Percentiles rank a stretch among this genome's conserved stretches.
phyloP scores from a whole-genome alignment of 2,888 invertebrate species.

The Beris morrisii region DNA sequence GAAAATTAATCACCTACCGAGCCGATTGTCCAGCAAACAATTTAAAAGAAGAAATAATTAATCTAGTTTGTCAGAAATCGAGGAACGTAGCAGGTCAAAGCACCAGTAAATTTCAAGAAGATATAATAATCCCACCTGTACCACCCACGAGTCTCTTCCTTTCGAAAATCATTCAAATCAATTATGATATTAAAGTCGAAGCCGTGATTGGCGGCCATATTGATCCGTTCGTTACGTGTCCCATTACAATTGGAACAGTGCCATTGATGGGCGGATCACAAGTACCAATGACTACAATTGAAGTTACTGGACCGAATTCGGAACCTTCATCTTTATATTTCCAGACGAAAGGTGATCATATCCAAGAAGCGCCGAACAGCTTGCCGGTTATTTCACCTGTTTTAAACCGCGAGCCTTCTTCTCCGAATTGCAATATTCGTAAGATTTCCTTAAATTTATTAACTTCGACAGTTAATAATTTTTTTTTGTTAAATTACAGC shows the following conservation, averaged over 20 bases:
- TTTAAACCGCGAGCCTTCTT: neutral
- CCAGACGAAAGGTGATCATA: too few relatives aligned
- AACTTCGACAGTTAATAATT: neutral
- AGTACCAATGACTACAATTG: neutral
- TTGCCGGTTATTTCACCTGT: constrained; percentile 18
- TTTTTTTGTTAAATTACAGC: constrained; percentile 42
- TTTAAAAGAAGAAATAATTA: constrained; percentile 47
- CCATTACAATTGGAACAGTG: constrained; percentile 54
- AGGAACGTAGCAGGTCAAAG: constrained; percentile 44
- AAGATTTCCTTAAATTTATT: neutral
- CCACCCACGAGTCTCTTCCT: constrained; percentile 48
- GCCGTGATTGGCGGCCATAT: constrained; percentile 47
- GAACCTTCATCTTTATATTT: neutral
- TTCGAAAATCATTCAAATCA: constrained; percentile 32
- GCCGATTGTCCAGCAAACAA: constrained; percentile 47
- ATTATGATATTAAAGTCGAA: constrained; percentile 36
- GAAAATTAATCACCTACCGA: constrained; percentile 51
- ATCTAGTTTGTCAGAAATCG: constrained; percentile 47
- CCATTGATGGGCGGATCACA: constrained; percentile 44
- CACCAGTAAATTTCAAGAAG: constrained; percentile 44
- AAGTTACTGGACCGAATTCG: constrained; percentile 41
- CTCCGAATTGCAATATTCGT: constrained; percentile 8
- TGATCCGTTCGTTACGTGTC: constrained; percentile 47
- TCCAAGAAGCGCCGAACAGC: neutral
- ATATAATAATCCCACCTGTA: constrained; percentile 51